Evolutionary conservation across 2,888 invertebrate genomes (phyloP), one percentile per base, ranked within the genome.

Genomic region (Campopleginae sp.): DNA sequence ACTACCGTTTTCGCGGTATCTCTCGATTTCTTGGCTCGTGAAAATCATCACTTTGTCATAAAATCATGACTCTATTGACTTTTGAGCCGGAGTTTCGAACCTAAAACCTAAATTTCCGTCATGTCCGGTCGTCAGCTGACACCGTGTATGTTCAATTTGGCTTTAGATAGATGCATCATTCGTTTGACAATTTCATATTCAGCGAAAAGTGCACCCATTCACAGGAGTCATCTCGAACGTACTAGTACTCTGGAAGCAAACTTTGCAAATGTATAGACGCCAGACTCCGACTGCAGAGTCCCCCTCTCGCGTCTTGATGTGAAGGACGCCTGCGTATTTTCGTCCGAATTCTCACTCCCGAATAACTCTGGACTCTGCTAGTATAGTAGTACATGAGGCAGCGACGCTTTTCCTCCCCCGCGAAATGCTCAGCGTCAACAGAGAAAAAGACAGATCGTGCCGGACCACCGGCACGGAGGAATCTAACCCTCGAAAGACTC

Each of bases 281-380:
- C 31, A 63, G 33, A 19, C 48, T 48, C 38, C n/a, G 27, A 46
- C n/a, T 46, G 70, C 70, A 48, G 31, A 51, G 48, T 27, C 61
- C 46, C 42, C 58, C 17, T 8, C n/a, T 17, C 10, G 6, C 10
- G 6, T 14, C 58, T 1, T 8, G 86, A 83, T 88, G 88, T 87
- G 81, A 80, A 61, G 81, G 86, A 88, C 89, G 89, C 89, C 80
- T 88, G 89, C 89, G 88, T 86, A 80, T 76, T 80, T 61, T 61
- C 70, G 63, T 70, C 61, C 31, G 33, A 58, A 78, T 74, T 72
- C 77, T 78, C 86, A 42, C 78, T 80, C 72, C 46, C 75, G 66
- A 79, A 79, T 74, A 79, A 75, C 68, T 83, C 79, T 48, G 48
- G 51, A 74, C 27, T 70, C 61, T 54, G 75, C 68, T 70, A 61